A percentile compares a stretch with the other conserved stretches of the same genome.
phyloP scores from a whole-genome alignment of 2,113 vertebrate genomes.

The Lathamus discolor region DNA sequence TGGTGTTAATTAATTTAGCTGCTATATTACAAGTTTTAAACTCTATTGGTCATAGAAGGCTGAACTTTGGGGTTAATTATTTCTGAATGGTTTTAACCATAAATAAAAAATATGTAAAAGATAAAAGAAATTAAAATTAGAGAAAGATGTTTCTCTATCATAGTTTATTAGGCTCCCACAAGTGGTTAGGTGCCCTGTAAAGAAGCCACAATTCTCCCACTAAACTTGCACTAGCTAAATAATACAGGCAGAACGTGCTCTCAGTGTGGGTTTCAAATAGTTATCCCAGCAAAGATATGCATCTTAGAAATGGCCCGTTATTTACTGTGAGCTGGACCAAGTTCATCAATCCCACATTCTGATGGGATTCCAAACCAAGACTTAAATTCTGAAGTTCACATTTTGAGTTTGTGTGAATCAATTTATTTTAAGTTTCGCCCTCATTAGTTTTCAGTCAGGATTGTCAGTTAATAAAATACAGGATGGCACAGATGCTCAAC shows the following conservation, averaged over 20 bases:
- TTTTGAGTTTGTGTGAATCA: not conserved
- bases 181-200: not conserved
- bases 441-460: slow-evolving; percentile 37
- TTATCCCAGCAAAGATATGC: not conserved
- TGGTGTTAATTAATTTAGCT: slow-evolving; percentile 24
- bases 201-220: not conserved
- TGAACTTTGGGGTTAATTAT: not conserved
- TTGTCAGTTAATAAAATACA: slow-evolving; percentile 19
- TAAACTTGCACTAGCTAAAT: not conserved
- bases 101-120: not conserved
- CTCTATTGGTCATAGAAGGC: not conserved
- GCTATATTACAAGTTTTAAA: not conserved
- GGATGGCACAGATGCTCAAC: slow-evolving; percentile 5
- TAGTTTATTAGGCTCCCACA: not conserved
- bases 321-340: not conserved
- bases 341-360: not conserved
- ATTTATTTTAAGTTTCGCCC: not conserved
- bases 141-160: not conserved
- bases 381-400: not conserved
- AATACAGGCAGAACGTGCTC: not conserved
- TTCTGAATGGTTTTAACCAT: not conserved
- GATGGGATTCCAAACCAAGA: not conserved
- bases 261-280: not conserved
- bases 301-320: not conserved
- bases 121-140: not conserved